Evolutionary conservation across 2,113 vertebrate species (phyloP), one percentile per base, ranked within the genome.

Genomic region (Amblyornis subalaris): DNA sequence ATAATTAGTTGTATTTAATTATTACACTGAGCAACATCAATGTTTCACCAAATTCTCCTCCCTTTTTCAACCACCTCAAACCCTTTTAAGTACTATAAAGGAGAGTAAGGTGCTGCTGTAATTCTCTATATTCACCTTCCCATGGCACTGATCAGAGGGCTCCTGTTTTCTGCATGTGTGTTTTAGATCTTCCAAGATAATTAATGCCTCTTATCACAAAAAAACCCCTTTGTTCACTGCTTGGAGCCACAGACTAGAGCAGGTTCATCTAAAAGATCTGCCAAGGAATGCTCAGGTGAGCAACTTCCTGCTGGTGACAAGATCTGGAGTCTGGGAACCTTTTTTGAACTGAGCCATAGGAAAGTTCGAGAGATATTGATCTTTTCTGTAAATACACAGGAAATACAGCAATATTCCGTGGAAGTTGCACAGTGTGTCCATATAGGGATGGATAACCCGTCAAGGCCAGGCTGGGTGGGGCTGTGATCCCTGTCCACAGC

Each of bases 401-500:
- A 77, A 64, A 36, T 21, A n/a, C 33, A 71, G 62, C 51, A 82
- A n/a, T 7, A 47, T 26, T 24, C 28, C 16, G 33, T 6, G 9
- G 20, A 36, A 81, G 16, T 0, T 58, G 38, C 22, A 54, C 10
- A 12, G 14, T 18, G 28, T 5, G 48, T 18, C 31, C 61, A 42
- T 3, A 7, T 14, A 31, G 0, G 3, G 31, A 78, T 12, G 6
- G 40, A 45, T 21, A 38, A 85, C 11, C 42, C 36, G 25, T 15
- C 42, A 75, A 24, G 36, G 42, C 13, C 42, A 42, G 42, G 42
- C 42, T 42, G 42, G 42, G 15, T 42, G 42, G 42, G 42, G 42
- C 54, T 55, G 58, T 38, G 58, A 61, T 15, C 48, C 42, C n/a
- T 24, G 17, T 1, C 3, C 4, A 11, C 0, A 7, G 28, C 1